Conservation (phyloP, 2,888 invertebrate species). For the Corythucha ciliata region DNA sequence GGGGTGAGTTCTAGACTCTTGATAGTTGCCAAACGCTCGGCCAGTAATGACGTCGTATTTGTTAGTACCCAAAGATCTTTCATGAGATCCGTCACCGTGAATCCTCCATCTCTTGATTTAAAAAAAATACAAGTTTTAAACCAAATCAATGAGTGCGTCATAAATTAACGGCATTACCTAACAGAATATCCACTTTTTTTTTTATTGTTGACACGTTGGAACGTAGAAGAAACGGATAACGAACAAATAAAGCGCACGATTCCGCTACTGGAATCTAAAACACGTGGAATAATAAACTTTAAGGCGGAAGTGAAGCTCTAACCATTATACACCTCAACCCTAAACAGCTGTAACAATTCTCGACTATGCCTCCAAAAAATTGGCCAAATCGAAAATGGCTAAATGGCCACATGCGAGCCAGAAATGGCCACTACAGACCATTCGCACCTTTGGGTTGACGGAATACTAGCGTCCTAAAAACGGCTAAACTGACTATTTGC, state of each 20-base stretch:
- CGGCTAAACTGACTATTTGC: too few species aligned
- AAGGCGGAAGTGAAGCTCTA: too few species aligned
- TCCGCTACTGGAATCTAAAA: constrained; percentile 16
- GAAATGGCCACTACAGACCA: too few species aligned
- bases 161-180: constrained; percentile 25
- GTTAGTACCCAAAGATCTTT: constrained; percentile 56
- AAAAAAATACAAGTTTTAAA: too few species aligned
- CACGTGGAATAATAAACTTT: constrained; percentile 24
- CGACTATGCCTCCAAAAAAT: too few species aligned
- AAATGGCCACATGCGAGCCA: too few species aligned
- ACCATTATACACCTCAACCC: too few species aligned
- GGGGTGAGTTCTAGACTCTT: constrained; percentile 45
- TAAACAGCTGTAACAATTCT: too few species aligned
- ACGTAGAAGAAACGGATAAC: constrained; percentile 23
- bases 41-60: constrained; percentile 49
- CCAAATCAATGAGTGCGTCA: too few species aligned
- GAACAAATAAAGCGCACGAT: constrained; percentile 19
- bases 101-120: constrained; percentile 44
- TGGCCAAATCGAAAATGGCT: too few species aligned
- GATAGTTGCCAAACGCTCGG: constrained; percentile 46
- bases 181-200: constrained; percentile 17
- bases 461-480: too few species aligned
- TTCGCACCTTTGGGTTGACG: too few species aligned
- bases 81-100: constrained; percentile 48
- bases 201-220: constrained; percentile 19